Base-by-base conservation (phyloP, 2,888 invertebrate species). In the Miltochrista miniata region DNA sequence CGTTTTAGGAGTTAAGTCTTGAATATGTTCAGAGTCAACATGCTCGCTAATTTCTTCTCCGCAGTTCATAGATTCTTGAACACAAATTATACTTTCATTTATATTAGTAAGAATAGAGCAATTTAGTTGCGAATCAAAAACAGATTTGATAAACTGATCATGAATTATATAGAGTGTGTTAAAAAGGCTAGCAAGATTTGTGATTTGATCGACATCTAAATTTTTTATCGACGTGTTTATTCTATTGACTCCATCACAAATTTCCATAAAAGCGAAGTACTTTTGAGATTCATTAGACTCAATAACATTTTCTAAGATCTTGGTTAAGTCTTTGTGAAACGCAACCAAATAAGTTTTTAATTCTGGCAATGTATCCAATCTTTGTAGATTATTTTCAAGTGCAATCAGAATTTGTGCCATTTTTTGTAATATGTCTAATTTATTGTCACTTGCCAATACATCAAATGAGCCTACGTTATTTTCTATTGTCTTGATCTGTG, bases 261-360 rank as follows among this genome's bases (percentile, higher is more conserved):
- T 79, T 77, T 85, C 85, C 61, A 87, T 78, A 12, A 90, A 70
- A 9, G 62, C 62, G 39, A 83, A 82, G 64, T 91, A 91, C 75
- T 90, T 89, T 9, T 70, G 74, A 1, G 84, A 76, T 24, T 90
- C 86, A 57, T 91, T 90, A 61, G 83, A 83, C 60, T 93, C 93
- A 48, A 94, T 85, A 4, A 93, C 92, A 56, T 92, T 92, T 72
- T 93, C 93, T 48, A 94, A 83, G 9, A 93, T 77, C 59, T 91
- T 90, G 0, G 93, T 93, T 13, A 94, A 73, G 61, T 93, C 74
- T 86, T 92, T 84, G 77, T 93, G 74, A 81, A 90, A 81, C 55
- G 79, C 36, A 63, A 79, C 64, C 87, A 89, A 76, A 39, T 83
- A 64, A 15, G 51, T 60, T 59, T 86, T 85, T 10, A 87, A 53